phyloP scores from a whole-genome alignment of 1,140 invertebrate genomes.

The Euura lappo region DNA sequence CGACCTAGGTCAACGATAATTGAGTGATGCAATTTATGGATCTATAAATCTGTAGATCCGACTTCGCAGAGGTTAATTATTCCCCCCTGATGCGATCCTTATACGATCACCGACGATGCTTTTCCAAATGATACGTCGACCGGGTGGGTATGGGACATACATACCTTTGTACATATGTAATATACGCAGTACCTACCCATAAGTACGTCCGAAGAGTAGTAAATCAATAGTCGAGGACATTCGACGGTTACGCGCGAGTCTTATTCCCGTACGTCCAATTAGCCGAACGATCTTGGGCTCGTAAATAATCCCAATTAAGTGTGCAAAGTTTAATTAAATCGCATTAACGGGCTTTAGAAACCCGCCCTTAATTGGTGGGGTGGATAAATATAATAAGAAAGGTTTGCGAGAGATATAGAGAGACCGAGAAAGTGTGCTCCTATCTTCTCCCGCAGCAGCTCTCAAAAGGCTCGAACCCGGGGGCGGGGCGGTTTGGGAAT shows the following conservation, averaged over 20 bases:
- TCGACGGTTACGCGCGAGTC: too few relatives aligned
- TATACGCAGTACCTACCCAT: not conserved
- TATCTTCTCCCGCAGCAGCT: not conserved
- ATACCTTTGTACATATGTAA: not conserved
- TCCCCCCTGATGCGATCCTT: too few relatives aligned
- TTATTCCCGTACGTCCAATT: conserved; percentile 9
- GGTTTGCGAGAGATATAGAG: not conserved
- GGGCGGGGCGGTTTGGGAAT: too few relatives aligned
- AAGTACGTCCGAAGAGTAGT: too few relatives aligned
- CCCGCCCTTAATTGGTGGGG: not conserved
- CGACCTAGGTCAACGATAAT: too few relatives aligned
- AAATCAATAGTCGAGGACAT: too few relatives aligned
- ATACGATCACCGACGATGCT: too few relatives aligned
- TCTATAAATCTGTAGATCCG: too few relatives aligned
- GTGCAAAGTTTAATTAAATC: conserved; percentile 40
- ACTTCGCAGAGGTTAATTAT: too few relatives aligned
- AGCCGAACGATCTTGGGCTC: conserved; percentile 18
- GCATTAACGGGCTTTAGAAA: conserved; percentile 36
- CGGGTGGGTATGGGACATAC: not conserved
- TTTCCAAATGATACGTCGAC: too few relatives aligned
- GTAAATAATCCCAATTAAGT: conserved; percentile 39
- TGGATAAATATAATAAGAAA: conserved; percentile 23
- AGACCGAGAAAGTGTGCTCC: not conserved
- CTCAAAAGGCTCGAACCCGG: not conserved
- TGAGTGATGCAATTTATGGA: too few relatives aligned